Evolutionary conservation across 2,888 invertebrate species (phyloP).

Genomic region (Hoplodrina blanda): DNA sequence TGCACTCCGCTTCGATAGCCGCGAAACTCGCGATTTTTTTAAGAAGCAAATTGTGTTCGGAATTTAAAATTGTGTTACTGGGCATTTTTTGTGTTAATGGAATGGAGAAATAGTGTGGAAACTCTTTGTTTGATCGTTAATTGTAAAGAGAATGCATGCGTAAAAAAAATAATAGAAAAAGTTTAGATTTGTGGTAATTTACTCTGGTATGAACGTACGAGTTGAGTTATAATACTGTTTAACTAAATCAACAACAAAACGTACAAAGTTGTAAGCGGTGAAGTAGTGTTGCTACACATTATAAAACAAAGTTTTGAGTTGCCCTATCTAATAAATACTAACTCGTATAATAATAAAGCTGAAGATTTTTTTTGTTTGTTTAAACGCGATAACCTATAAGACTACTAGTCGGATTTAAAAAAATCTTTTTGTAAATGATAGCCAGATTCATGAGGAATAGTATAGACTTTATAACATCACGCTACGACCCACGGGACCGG

Average conservation of each 20-base stretch:
- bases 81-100: conserved; percentile 43
- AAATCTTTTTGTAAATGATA: too few species aligned
- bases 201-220: conserved; percentile 13
- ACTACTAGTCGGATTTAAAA: neutral
- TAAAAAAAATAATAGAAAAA: conserved; percentile 22
- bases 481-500: too few species aligned
- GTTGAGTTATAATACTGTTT: conserved; percentile 16
- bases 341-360: neutral
- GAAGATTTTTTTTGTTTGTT: neutral
- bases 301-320: conserved; percentile 36
- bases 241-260: too few species aligned
- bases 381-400: conserved; percentile 1
- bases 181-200: conserved; percentile 32
- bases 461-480: too few species aligned
- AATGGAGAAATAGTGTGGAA: conserved; percentile 56
- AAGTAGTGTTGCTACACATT: conserved; percentile 25
- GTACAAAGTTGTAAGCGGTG: conserved; percentile 41
- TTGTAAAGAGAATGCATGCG: conserved; percentile 46
- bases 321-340: too few species aligned
- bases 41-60: conserved; percentile 50
- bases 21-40: conserved; percentile 57
- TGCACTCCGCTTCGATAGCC: conserved; percentile 58
- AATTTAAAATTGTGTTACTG: conserved; percentile 50
- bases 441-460: too few species aligned
- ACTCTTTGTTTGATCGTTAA: conserved; percentile 48